Evolutionary conservation across 2,888 invertebrate species (phyloP).

Genomic region (Volucella inflata): DNA sequence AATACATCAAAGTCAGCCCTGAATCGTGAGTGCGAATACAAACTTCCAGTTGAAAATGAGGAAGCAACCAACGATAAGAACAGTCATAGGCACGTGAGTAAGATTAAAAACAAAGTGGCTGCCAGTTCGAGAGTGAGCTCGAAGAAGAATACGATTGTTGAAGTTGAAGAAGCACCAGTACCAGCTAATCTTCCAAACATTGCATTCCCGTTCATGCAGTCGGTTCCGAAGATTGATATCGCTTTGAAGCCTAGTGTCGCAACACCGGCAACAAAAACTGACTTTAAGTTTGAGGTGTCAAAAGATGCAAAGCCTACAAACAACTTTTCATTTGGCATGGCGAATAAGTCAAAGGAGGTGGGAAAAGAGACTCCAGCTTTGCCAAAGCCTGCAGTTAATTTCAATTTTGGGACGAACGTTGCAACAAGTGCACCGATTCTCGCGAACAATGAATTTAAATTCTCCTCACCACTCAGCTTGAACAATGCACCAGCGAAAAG

Average conservation of each 20-base stretch:
- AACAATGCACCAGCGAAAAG: constrained; percentile 78
- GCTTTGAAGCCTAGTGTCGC: constrained; percentile 80
- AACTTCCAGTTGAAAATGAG: constrained; percentile 68
- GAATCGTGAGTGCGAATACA: constrained; percentile 75
- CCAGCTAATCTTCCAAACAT: constrained; percentile 85
- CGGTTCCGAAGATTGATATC: constrained; percentile 82
- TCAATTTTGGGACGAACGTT: constrained; percentile 39
- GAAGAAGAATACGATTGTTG: constrained; percentile 63
- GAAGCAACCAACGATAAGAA: constrained; percentile 35
- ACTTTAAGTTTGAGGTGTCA: constrained; percentile 85
- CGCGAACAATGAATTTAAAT: constrained; percentile 80
- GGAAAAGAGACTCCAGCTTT: constrained; percentile 36
- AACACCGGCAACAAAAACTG: constrained; percentile 54
- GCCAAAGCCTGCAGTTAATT: constrained; percentile 48
- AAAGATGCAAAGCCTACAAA: constrained; percentile 53
- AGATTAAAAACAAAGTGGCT: constrained; percentile 77
- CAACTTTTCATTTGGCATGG: constrained; percentile 38
- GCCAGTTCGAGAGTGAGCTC: constrained; percentile 65
- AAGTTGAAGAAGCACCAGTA: constrained; percentile 83
- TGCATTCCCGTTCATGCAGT: constrained; percentile 81
- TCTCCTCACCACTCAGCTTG: constrained; percentile 85
- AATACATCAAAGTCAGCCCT: constrained; percentile 78
- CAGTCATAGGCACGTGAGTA: constrained; percentile 73
- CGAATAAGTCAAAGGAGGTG: constrained; percentile 76
- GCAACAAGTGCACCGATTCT: constrained; percentile 22